These are phyloP conservation scores for Plutella xylostella DNA, from an alignment of 2,888 invertebrate species.

Conservation along the genomic window DNA sequence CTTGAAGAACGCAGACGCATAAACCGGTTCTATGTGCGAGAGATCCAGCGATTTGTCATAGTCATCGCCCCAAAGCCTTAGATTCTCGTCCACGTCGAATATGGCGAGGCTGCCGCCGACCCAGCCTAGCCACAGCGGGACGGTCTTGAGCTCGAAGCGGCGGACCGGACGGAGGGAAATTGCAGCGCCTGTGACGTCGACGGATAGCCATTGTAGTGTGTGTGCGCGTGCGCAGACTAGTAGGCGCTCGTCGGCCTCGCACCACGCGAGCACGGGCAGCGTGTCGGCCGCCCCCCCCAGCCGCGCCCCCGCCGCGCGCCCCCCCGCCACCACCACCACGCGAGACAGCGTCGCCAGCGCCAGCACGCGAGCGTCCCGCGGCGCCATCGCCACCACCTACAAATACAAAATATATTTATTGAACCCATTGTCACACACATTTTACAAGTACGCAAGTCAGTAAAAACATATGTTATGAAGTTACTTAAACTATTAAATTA, in stretches of 20 bases:
- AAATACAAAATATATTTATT: no score
- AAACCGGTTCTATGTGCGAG: conserved; percentile 83
- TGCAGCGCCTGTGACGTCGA: conserved; percentile 50
- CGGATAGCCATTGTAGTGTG: conserved; percentile 88
- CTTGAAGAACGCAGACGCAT: conserved; percentile 89
- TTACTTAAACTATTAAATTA: no score
- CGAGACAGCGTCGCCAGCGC: conserved; percentile 96
- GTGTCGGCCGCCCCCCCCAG: conserved; percentile 81
- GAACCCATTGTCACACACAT: no score
- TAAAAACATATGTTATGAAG: no score
- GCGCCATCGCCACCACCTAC: conserved; percentile 70
- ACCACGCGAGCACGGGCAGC: conserved; percentile 94
- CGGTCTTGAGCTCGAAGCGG: conserved; percentile 74
- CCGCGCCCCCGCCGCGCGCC: conserved; percentile 58
- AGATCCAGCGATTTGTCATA: conserved; percentile 88
- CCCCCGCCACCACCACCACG: conserved; percentile 69
- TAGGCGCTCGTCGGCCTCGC: conserved; percentile 77
- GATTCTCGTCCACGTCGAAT: conserved; percentile 86
- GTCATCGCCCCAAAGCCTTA: conserved; percentile 91
- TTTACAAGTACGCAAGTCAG: no score
- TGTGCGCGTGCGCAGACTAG: conserved; percentile 90
- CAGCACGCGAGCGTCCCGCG: conserved; percentile 72
- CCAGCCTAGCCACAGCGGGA: conserved; percentile 78
- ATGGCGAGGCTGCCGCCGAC: conserved; percentile 86
- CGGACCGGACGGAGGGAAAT: conserved; percentile 71